These are phyloP conservation scores for Glaucidium brasilianum DNA, from an alignment of 2,113 vertebrate genomes.

Conservation along the genomic window DNA sequence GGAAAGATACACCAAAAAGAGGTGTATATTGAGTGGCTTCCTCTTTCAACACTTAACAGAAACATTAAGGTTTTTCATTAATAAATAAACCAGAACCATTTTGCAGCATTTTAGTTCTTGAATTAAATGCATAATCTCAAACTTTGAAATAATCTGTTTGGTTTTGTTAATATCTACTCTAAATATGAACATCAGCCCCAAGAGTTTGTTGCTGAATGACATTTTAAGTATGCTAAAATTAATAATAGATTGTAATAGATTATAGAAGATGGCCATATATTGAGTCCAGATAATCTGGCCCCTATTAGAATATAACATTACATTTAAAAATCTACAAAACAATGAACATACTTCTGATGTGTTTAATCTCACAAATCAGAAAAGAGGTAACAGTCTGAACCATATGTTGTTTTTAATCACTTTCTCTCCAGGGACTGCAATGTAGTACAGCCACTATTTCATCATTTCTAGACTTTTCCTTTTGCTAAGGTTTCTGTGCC, in stretches of 20 bases:
- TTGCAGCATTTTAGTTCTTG: background rate
- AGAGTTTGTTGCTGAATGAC: background rate
- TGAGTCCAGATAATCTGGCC: background rate
- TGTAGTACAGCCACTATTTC: background rate
- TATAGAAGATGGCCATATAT: background rate
- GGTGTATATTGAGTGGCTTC: rapidly evolving
- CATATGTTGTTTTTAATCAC: background rate
- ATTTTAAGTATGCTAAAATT: background rate
- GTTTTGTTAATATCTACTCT: background rate
- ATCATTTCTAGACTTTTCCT: background rate
- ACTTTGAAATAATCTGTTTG: background rate
- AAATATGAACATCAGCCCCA: background rate
- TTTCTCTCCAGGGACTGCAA: background rate
- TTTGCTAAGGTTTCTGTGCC: background rate
- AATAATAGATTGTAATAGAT: background rate
- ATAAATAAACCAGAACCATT: rapidly evolving
- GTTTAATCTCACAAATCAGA: background rate
- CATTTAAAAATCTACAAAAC: background rate
- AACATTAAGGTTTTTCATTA: background rate
- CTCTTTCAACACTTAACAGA: background rate
- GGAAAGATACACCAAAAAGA: background rate
- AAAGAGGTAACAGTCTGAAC: background rate
- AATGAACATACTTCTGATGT: background rate
- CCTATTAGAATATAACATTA: background rate
- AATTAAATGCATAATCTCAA: background rate